A percentile compares a stretch with the other conserved stretches of the same genome.
Evolutionary conservation across 2,888 invertebrate species (phyloP).

Genomic region (Dendrolimus pini): DNA sequence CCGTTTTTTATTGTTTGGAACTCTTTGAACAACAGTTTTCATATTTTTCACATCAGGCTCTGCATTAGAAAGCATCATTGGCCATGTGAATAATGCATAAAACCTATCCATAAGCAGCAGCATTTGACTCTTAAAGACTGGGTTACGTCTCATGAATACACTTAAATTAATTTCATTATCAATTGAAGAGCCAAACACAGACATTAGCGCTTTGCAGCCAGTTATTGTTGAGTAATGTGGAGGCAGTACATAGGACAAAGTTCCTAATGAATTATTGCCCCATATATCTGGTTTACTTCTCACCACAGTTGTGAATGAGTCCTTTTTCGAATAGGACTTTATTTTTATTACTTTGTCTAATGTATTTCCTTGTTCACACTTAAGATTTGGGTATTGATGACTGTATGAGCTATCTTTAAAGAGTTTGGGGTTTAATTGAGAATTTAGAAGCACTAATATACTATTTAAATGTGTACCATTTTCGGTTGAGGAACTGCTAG

Average conservation of each 20-base stretch:
- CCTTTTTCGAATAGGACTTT: slow-evolving; percentile 49
- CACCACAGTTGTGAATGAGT: slow-evolving; percentile 14
- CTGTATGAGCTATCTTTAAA: slow-evolving; percentile 28
- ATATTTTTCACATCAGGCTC: slow-evolving; percentile 8
- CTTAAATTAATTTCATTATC: slow-evolving; percentile 21
- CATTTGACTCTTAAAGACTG: slow-evolving; percentile 29
- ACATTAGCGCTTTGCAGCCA: slow-evolving; percentile 45
- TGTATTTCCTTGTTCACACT: slow-evolving; percentile 17
- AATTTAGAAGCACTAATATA: slow-evolving; percentile 39
- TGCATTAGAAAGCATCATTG: slow-evolving; percentile 49
- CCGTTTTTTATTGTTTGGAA: too few species aligned
- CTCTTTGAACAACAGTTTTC: too few species aligned
- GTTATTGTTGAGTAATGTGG: slow-evolving; percentile 50
- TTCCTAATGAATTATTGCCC: slow-evolving; percentile 28
- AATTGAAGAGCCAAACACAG: background rate
- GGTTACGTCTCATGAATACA: slow-evolving; percentile 27
- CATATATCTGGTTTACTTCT: slow-evolving; percentile 36
- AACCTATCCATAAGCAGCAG: slow-evolving; percentile 38
- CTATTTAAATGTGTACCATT: slow-evolving; percentile 40
- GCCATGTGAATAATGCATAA: slow-evolving; percentile 47
- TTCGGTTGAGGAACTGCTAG: slow-evolving; percentile 10
- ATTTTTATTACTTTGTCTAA: slow-evolving; percentile 20
- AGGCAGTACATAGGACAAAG: slow-evolving; percentile 39
- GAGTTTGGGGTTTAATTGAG: slow-evolving; percentile 29
- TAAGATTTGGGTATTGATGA: slow-evolving; percentile 29